Percentiles rank a stretch among this genome's conserved stretches.
These are phyloP conservation scores for Sminthopsis crassicaudata DNA, from an alignment of 2,113 vertebrate genomes.

Conservation along the genomic window DNA sequence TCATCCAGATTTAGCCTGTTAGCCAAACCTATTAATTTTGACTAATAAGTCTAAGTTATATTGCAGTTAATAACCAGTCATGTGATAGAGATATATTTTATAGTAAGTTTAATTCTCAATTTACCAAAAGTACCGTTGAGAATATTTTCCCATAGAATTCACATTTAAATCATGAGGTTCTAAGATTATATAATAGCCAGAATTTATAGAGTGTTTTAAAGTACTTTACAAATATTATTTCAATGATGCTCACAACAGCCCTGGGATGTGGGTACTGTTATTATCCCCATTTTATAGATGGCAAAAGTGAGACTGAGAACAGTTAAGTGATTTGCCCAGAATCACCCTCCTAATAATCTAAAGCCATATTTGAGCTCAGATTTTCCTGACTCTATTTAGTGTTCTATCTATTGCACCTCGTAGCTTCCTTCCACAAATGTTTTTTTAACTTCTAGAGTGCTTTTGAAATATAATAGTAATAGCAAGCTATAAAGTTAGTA, in stretches of 20 bases:
- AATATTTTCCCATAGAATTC: neutral
- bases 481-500: neutral
- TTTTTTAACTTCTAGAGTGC: neutral
- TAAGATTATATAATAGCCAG: neutral
- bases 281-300: neutral
- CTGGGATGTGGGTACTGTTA: neutral
- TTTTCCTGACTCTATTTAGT: neutral
- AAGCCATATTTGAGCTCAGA: neutral
- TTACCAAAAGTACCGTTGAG: slow-evolving; percentile 7
- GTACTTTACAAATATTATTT: neutral
- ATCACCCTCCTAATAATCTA: neutral
- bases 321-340: neutral
- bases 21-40: slow-evolving; percentile 71
- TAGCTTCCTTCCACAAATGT: neutral
- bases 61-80: slow-evolving; percentile 76
- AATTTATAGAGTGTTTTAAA: neutral
- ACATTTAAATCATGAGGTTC: neutral
- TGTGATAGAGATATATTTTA: slow-evolving; percentile 62
- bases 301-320: neutral
- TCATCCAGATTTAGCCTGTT: slow-evolving; percentile 69
- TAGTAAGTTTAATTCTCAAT: neutral
- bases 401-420: neutral
- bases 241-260: neutral
- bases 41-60: slow-evolving; percentile 68
- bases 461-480: neutral